Base-by-base conservation (phyloP, 2,888 invertebrate genomes). In the Eudasyphora cyanicolor region DNA sequence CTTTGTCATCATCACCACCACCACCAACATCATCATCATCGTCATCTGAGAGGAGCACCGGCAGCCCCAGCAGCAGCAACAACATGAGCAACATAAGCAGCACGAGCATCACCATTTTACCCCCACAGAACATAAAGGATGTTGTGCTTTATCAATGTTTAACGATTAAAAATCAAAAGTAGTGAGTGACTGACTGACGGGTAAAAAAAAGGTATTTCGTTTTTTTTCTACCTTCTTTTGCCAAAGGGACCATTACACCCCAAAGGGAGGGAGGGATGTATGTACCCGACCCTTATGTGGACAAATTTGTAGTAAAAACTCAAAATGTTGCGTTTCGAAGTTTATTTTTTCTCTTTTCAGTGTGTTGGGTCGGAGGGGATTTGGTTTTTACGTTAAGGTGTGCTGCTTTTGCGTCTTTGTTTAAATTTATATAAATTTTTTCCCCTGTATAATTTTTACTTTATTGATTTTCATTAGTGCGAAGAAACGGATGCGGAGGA, bases 311-410 rank as follows among this genome's bases (percentile, higher is more conserved):
- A 79, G 77, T 76, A 82, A 79, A 74, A 79, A 71, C 45, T 79
- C 70, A 35, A 73, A 57, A 73, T 73, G 70, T 71, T 88, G 87
- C 82, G 71, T 87, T 86, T 82, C 70, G 82, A 86, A 85, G 85
- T 88, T 81, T 85, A 83, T 77, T 67, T n/a, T n/a, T 80, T 85
- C 85, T 32, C 85, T 84, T 75, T 24, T 21, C 54, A 2, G 19
- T 54, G 17, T n/a, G 60, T 51, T 17, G 51, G 27, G 60, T 4
- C 2, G 42, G 73, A 60, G 51, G 29, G 64, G n/a, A 10, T n/a
- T 29, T 27, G 71, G 54, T 10, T 21, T 45, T 42, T 14, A 17
- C 49, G 38, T 42, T 27, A 74, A 77, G 57, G 35, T 64, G 62
- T 79, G 76, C 32, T 10, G 51, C 85, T 86, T 87, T 82, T 64